A percentile compares a stretch with the other conserved stretches of the same genome.
Evolutionary conservation across 2,888 invertebrate genomes (phyloP).

Genomic region (Eupeodes latifasciatus): DNA sequence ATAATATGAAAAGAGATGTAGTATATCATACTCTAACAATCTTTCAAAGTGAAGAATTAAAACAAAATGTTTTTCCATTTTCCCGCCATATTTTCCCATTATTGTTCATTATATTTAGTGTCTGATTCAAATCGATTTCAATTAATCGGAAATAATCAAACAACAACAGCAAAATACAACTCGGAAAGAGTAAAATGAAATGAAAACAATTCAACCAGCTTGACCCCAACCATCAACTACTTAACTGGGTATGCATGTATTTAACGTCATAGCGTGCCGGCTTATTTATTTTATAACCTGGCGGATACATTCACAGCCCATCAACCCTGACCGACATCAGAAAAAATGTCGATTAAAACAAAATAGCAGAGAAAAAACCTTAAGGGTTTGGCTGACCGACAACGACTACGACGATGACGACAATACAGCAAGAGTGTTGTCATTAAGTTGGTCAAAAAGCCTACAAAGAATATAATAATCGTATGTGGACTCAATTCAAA

Average conservation of each 20-base stretch:
- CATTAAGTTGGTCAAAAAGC: slow-evolving; percentile 57
- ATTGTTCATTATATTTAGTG: neutral
- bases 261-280: slow-evolving; percentile 45
- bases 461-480: neutral
- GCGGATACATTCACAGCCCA: slow-evolving; percentile 69
- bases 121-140: slow-evolving; percentile 62
- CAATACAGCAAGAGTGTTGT: slow-evolving; percentile 1
- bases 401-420: too few relatives aligned
- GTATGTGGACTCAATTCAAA: slow-evolving; percentile 38
- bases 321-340: slow-evolving; percentile 75
- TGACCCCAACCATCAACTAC: slow-evolving; percentile 49
- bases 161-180: neutral
- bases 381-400: slow-evolving; percentile 17
- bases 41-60: slow-evolving; percentile 50
- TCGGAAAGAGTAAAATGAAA: slow-evolving; percentile 35
- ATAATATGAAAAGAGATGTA: neutral
- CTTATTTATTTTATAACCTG: slow-evolving; percentile 52
- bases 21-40: neutral
- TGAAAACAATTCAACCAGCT: slow-evolving; percentile 51
- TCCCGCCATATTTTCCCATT: neutral
- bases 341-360: slow-evolving; percentile 43
- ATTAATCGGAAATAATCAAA: slow-evolving; percentile 59
- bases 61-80: slow-evolving; percentile 54
- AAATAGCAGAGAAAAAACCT: slow-evolving; percentile 3
- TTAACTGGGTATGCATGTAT: too few relatives aligned